Base-by-base conservation (phyloP, 2,888 invertebrate species). In the Chelonus formosanus region DNA sequence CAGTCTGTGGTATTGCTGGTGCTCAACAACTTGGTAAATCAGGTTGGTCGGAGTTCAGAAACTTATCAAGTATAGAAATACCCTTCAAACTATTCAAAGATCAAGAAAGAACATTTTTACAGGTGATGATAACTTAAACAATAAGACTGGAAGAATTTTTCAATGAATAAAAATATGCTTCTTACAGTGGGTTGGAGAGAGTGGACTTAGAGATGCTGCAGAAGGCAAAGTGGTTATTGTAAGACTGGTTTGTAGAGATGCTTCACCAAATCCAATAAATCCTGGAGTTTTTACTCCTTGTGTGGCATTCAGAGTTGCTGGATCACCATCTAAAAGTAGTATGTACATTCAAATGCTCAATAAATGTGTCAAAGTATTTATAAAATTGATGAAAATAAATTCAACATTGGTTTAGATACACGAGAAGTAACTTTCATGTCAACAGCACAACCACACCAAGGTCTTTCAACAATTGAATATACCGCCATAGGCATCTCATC, bases 221-320 rank as follows among this genome's bases (percentile, higher is more conserved):
- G 90, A 93, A 68, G 95, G 95, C 0, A 89, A 94, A 57, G 87
- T 95, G 60, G 90, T 95, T 77, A 87, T 94, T 62, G 92, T 94
- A 7, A 89, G 92, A 71, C 85, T 95, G 65, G 89, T 93, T 75
- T 95, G 95, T 80, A 88, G 92, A 64, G 94, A 94, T 81, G 86
- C 89, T 57, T 87, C 88, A 6, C 83, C 88, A 1, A 86, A 86
- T 0, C 80, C 85, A 1, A 74, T 74, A 44, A 72, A 84, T 35
- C 75, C 85, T 2, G 86, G 88, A 62, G 89, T 94, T 34, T 92
- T 93, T 83, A 91, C 92, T 3, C 94, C 94, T 0, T 95, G 95
- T 79, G 92, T 95, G 55, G 92, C 94, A 3, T 95, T 95, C 78
- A 87, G 95, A 71, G 91, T 95, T 5, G 94, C 93, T 74, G 95